Conservation (phyloP, 92 coral and sea anemone genomes). For the Umimayanthus chanpuru region DNA sequence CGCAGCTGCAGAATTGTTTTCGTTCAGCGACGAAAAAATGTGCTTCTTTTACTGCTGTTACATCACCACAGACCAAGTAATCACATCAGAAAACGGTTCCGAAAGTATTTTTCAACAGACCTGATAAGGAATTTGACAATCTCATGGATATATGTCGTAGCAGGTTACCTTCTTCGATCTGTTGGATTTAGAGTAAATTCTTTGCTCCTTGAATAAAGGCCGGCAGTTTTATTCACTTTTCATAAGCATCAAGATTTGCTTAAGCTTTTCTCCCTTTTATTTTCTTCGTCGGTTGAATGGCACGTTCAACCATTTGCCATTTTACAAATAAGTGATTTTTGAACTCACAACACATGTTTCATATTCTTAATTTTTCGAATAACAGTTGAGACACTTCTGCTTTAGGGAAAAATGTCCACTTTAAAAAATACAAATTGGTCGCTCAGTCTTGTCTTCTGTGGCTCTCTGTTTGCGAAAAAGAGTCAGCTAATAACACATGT, state of each 20-base stretch:
- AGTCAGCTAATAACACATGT: neutral
- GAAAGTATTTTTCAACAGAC: neutral
- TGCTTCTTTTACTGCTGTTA: neutral
- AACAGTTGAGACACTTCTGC: neutral
- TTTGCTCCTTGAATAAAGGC: neutral
- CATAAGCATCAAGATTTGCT: neutral
- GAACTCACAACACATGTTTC: neutral
- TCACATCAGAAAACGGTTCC: neutral
- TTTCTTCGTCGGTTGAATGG: neutral
- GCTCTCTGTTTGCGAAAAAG: neutral
- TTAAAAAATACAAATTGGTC: too few relatives aligned
- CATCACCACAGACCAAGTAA: neutral
- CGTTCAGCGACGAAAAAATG: neutral
- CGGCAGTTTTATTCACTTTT: neutral
- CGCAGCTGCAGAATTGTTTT: conserved; percentile 17
- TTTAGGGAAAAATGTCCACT: neutral
- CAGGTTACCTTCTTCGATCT: neutral
- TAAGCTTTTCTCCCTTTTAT: neutral
- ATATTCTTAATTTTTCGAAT: neutral
- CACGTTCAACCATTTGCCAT: conserved; percentile 3
- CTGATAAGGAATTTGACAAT: conserved; percentile 25
- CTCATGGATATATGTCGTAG: neutral
- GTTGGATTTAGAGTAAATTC: neutral
- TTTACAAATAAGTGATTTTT: neutral
- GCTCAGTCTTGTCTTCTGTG: neutral